Evolutionary conservation across 2,113 vertebrate species (phyloP).

Genomic region (Strix aluco): DNA sequence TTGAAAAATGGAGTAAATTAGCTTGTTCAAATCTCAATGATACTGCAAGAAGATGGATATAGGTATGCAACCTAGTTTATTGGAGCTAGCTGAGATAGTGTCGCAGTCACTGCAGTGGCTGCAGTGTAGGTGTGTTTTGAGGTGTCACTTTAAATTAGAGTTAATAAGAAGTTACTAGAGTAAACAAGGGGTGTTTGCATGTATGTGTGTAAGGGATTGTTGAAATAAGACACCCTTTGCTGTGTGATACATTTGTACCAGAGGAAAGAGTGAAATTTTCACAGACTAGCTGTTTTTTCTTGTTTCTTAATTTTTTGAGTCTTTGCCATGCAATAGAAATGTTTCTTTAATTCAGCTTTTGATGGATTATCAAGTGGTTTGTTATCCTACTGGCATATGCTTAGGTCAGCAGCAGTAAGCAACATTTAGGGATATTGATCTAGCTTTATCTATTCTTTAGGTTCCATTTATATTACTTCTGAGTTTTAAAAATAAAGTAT

Average conservation of each 20-base stretch:
- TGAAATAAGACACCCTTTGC: neutral
- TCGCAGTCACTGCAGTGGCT: neutral
- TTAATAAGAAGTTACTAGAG: neutral
- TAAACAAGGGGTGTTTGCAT: neutral
- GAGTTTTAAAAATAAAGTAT: neutral
- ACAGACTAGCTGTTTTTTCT: neutral
- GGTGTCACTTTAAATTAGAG: neutral
- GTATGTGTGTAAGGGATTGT: neutral
- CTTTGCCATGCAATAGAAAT: neutral
- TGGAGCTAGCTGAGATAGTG: neutral
- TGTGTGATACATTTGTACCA: neutral
- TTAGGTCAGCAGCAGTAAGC: neutral
- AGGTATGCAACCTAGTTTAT: neutral
- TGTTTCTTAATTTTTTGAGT: neutral
- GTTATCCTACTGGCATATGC: neutral
- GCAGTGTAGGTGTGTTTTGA: neutral
- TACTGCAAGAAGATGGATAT: neutral
- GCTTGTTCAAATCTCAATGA: neutral
- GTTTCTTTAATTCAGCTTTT: neutral
- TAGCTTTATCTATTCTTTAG: neutral
- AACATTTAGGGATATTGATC: constrained; percentile 27
- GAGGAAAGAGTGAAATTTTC: neutral
- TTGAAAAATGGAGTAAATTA: neutral
- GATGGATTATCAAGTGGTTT: neutral
- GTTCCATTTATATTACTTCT: neutral